These are phyloP conservation scores for Enoplosus armatus DNA, from an alignment of 2,797 vertebrate genomes.

Conservation along the genomic window DNA sequence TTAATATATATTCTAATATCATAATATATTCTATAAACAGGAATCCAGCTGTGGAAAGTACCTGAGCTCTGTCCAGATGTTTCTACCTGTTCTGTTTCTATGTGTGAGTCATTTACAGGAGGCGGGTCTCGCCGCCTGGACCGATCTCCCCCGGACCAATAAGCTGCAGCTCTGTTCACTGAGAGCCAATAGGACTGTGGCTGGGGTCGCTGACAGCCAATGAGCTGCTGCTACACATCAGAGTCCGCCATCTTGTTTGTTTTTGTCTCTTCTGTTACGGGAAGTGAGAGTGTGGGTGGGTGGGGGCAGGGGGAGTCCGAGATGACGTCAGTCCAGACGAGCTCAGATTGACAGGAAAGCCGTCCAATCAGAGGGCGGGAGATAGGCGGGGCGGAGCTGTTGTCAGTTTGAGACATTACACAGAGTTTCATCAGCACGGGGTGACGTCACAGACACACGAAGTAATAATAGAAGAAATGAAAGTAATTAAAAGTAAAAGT, in stretches of 20 bases:
- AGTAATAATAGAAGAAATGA: neutral
- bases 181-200: conserved; percentile 24
- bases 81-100: conserved; percentile 52
- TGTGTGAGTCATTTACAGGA: neutral
- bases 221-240: conserved; percentile 7
- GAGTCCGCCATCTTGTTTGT: conserved; percentile 61
- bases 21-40: no score
- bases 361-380: conserved; percentile 62
- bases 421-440: neutral
- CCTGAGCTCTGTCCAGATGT: no score
- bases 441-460: conserved; percentile 1
- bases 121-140: conserved; percentile 5
- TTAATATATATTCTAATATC: no score
- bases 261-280: conserved; percentile 38
- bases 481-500: neutral
- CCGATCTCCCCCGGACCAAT: conserved; percentile 40
- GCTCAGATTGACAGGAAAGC: conserved; percentile 43
- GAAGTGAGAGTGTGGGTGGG: conserved; percentile 26
- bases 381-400: neutral
- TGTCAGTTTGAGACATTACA: neutral
- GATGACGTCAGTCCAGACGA: conserved; percentile 72
- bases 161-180: neutral
- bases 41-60: no score
- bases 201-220: conserved; percentile 19
- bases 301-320: conserved; percentile 64